phyloP scores from a whole-genome alignment of 2,113 vertebrate species.

The Alectura lathami region DNA sequence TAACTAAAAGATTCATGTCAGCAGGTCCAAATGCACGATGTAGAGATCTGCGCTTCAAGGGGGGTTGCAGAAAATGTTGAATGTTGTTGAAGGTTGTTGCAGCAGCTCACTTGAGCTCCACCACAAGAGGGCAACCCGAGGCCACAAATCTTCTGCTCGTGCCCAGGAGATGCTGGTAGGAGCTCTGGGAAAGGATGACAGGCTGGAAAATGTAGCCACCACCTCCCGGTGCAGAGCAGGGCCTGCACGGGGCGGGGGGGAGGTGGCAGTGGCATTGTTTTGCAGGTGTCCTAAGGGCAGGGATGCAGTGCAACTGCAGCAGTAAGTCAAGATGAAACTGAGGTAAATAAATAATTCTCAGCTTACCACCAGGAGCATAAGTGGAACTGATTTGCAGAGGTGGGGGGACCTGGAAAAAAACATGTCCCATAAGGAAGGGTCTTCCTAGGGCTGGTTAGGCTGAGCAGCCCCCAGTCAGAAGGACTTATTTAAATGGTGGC shows the following conservation, averaged over 20 bases:
- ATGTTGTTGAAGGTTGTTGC: rapidly evolving
- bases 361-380: background rate
- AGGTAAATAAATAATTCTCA: background rate
- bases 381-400: background rate
- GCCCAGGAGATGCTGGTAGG: background rate
- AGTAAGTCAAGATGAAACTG: background rate
- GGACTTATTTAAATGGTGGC: conserved; percentile 16
- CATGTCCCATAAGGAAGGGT: background rate
- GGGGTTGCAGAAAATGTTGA: background rate
- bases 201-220: background rate
- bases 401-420: rapidly evolving
- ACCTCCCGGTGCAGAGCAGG: background rate
- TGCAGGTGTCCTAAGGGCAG: background rate
- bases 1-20: rapidly evolving
- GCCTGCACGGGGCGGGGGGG: background rate
- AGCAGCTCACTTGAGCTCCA: background rate
- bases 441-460: background rate
- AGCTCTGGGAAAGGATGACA: background rate
- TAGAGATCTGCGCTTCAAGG: rapidly evolving
- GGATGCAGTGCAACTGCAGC: background rate
- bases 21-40: background rate
- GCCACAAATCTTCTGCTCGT: background rate
- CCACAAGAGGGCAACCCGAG: conserved; percentile 50
- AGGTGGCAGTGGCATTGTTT: background rate
- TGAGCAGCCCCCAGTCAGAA: background rate